Percentiles rank a stretch among this genome's conserved stretches.
Conservation (phyloP, 2,113 vertebrate species). For the Notarius quadriscutis region DNA sequence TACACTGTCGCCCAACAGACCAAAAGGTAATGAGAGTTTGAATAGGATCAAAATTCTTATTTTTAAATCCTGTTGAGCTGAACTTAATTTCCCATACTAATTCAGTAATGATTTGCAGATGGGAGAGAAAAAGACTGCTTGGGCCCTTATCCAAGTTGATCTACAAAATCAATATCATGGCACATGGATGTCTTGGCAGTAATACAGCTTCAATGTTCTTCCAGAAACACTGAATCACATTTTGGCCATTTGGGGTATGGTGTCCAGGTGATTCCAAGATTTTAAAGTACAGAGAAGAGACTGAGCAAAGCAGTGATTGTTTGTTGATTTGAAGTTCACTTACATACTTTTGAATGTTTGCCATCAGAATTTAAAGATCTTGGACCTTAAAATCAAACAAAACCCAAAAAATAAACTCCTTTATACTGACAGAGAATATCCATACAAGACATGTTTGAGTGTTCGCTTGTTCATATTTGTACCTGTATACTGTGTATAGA, state of each 20-base stretch:
- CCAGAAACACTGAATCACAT: background rate
- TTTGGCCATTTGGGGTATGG: background rate
- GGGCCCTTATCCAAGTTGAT: background rate
- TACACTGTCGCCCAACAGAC: background rate
- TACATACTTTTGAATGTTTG: background rate
- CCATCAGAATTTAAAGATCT: background rate
- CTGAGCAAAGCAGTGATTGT: background rate
- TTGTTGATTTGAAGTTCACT: background rate
- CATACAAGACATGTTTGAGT: too few species aligned
- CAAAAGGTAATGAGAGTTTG: background rate
- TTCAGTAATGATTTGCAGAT: background rate
- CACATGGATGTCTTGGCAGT: background rate
- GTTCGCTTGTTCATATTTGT: too few species aligned
- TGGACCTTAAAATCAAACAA: background rate
- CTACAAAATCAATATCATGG: background rate
- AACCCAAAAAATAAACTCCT: too few species aligned
- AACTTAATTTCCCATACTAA: background rate
- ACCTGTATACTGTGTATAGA: too few species aligned
- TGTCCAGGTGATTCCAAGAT: background rate
- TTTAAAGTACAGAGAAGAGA: background rate
- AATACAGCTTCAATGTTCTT: background rate
- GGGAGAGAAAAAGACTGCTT: background rate
- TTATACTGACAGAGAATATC: too few species aligned
- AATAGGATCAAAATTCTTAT: background rate
- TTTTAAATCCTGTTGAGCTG: conserved; percentile 7